These are phyloP conservation scores for Amorpha juglandis DNA, from an alignment of 2,888 invertebrate genomes.

Conservation along the genomic window DNA sequence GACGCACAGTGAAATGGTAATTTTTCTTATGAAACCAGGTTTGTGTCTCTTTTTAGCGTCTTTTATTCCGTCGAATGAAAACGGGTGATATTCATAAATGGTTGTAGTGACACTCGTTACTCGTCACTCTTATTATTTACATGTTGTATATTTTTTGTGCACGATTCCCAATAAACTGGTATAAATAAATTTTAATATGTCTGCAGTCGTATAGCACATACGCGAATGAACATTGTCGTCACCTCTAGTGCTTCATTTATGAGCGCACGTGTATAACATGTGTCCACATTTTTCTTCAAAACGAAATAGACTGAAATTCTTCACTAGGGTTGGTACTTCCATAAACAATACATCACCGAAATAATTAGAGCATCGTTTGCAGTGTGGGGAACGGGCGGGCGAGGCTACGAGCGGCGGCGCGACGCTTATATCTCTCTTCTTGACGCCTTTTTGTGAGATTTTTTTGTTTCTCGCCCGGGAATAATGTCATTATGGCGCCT, in stretches of 20 bases:
- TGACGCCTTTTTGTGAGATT: constrained; percentile 77
- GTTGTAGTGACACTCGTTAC: not conserved
- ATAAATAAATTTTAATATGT: constrained; percentile 8
- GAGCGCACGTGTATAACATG: constrained; percentile 14
- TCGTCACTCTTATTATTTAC: constrained; percentile 5
- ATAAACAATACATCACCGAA: constrained; percentile 68
- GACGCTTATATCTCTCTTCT: constrained; percentile 67
- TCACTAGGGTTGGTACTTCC: constrained; percentile 39
- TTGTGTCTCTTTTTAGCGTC: not conserved
- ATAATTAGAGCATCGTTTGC: constrained; percentile 69
- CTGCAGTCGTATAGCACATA: not conserved
- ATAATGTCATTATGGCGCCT: constrained; percentile 84
- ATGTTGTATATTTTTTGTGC: not conserved
- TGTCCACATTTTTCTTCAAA: not conserved
- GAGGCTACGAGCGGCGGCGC: constrained; percentile 49
- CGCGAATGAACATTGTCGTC: not conserved
- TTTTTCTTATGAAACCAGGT: not conserved
- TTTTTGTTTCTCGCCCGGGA: constrained; percentile 80
- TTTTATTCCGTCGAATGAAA: not conserved
- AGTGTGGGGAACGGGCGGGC: constrained; percentile 46
- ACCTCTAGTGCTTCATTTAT: not conserved
- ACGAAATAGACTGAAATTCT: not conserved
- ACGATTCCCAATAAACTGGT: not conserved
- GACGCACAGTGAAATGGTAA: not conserved
- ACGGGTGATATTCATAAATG: constrained; percentile 1